phyloP scores from a whole-genome alignment of 2,113 vertebrate species.

The Phalacrocorax aristotelis region DNA sequence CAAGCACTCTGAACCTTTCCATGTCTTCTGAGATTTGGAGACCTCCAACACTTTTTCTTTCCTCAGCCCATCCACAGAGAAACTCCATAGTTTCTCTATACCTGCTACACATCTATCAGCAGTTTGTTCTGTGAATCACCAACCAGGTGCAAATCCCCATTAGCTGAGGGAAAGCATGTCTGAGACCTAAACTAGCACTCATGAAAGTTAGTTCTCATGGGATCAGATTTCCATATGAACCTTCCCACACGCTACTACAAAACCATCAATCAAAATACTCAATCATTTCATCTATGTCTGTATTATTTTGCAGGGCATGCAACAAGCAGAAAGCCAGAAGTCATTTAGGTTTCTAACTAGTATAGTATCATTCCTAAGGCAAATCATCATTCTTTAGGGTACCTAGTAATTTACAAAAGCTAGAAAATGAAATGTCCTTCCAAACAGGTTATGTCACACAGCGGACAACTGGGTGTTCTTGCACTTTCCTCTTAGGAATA shows the following conservation, averaged over 20 bases:
- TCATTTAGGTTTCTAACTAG: neutral
- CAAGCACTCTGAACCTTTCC: neutral
- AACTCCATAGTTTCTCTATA: neutral
- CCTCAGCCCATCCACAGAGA: neutral
- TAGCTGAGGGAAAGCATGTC: neutral
- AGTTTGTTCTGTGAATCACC: neutral
- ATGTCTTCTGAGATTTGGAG: neutral
- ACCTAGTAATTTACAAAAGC: neutral
- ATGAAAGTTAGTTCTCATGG: neutral
- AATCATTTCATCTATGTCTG: neutral
- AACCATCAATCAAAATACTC: neutral
- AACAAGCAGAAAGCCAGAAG: neutral
- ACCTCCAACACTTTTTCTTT: neutral
- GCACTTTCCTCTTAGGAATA: neutral
- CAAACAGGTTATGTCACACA: neutral
- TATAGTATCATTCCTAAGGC: neutral
- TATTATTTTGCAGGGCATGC: neutral
- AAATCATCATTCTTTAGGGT: neutral
- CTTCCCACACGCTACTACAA: neutral
- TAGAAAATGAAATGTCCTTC: neutral
- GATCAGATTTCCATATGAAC: neutral
- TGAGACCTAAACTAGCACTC: neutral
- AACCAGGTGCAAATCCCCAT: neutral
- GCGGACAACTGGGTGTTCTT: neutral
- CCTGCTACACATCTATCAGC: neutral